Evolutionary conservation across 2,797 vertebrate genomes (phyloP).

Genomic region (Onychomys torridus): DNA sequence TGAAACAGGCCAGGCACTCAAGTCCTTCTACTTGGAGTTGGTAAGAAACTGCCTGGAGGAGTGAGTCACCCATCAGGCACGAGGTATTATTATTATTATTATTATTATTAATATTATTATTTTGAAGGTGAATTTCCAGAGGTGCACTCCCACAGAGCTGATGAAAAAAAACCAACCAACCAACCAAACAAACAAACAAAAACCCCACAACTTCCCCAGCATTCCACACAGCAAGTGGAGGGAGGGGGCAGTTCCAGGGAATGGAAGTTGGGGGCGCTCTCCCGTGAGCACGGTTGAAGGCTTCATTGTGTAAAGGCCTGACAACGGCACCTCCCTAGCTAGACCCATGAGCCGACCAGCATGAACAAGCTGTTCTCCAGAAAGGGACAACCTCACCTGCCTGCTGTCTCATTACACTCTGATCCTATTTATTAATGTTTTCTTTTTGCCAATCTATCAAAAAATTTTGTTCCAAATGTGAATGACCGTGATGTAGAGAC

Average conservation of each 20-base stretch:
- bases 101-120: too few relatives aligned
- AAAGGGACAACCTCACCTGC: accelerated
- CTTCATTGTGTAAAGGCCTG: neutral
- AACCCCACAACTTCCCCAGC: neutral
- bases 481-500: neutral
- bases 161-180: too few relatives aligned
- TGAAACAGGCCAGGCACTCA: neutral
- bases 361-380: neutral
- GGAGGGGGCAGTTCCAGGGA: neutral
- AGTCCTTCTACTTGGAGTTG: neutral
- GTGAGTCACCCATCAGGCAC: neutral
- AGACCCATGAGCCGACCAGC: neutral
- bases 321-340: neutral
- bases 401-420: too few relatives aligned
- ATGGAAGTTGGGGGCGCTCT: accelerated
- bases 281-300: neutral
- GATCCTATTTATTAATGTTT: neutral
- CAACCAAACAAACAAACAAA: too few relatives aligned
- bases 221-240: neutral
- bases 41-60: neutral
- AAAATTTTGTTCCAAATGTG: neutral
- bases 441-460: neutral
- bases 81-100: too few relatives aligned
- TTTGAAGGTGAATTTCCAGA: neutral
- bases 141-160: neutral